Conservation (phyloP, 1,140 invertebrate genomes). For the Galleria mellonella region DNA sequence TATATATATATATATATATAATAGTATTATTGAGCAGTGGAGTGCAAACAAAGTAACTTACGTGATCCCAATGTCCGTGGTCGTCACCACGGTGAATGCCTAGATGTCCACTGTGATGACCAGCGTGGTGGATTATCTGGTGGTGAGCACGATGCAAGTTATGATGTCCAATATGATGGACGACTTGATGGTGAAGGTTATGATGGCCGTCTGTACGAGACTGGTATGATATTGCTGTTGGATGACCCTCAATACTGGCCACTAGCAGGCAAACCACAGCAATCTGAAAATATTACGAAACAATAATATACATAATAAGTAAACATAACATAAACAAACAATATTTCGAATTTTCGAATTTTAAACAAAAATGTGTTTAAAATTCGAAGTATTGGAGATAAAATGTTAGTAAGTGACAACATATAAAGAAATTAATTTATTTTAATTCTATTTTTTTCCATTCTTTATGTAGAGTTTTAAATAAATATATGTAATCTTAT, state of each 20-base stretch:
- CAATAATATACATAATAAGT: too few relatives aligned
- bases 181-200: slow-evolving; percentile 1
- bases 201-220: slow-evolving; percentile 21
- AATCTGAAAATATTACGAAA: slow-evolving; percentile 13
- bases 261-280: slow-evolving; percentile 14
- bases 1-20: too few relatives aligned
- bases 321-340: too few relatives aligned
- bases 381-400: too few relatives aligned
- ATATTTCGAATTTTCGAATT: too few relatives aligned
- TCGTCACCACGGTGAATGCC: slow-evolving; percentile 4
- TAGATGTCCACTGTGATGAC: slow-evolving; percentile 3
- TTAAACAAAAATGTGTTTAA: too few relatives aligned
- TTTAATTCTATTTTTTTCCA: too few relatives aligned
- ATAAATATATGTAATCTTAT: too few relatives aligned
- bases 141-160: slow-evolving; percentile 1
- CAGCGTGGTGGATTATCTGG: slow-evolving; percentile 4
- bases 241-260: slow-evolving; percentile 16
- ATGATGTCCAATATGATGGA: slow-evolving; percentile 8
- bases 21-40: too few relatives aligned
- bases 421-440: too few relatives aligned
- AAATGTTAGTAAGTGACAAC: too few relatives aligned
- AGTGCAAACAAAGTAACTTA: not conserved
- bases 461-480: too few relatives aligned
- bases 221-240: slow-evolving; percentile 24
- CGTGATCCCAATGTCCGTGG: slow-evolving; percentile 4